phyloP scores from a whole-genome alignment of 2,888 invertebrate species.

The Tryphoninae sp. region DNA sequence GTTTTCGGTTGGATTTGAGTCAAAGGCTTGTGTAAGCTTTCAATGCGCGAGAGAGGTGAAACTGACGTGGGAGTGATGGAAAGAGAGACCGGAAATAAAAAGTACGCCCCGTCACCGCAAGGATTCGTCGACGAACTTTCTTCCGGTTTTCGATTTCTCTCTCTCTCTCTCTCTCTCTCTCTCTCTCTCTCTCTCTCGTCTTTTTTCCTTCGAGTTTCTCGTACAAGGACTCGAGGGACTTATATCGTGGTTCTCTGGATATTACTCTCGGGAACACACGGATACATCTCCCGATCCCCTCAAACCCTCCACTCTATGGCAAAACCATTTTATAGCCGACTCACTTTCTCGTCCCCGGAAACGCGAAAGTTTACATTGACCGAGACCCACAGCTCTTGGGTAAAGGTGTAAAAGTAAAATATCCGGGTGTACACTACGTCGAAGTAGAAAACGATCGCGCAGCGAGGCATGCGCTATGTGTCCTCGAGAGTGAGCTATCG shows the following conservation, averaged over 20 bases:
- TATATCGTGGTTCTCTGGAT: conserved; percentile 37
- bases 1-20: not conserved
- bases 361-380: conserved; percentile 34
- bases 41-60: not conserved
- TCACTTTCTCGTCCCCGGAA: conserved; percentile 6
- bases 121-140: conserved; percentile 42
- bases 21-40: not conserved
- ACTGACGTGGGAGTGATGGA: not conserved
- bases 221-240: conserved; percentile 8
- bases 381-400: not conserved
- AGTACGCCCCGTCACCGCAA: conserved; percentile 25
- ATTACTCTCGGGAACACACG: conserved; percentile 15
- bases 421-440: not conserved
- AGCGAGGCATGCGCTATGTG: not conserved
- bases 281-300: conserved; percentile 7
- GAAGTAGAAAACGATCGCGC: not conserved
- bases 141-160: conserved; percentile 20
- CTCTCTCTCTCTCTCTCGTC: not conserved
- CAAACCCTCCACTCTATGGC: no score
- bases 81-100: conserved; percentile 47
- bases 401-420: conserved; percentile 23
- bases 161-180: not conserved
- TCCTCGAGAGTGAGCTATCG: no score
- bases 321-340: conserved; percentile 6
- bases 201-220: conserved; percentile 24